Conservation (phyloP, 2,113 vertebrate genomes). For the Lagopus leucura region DNA sequence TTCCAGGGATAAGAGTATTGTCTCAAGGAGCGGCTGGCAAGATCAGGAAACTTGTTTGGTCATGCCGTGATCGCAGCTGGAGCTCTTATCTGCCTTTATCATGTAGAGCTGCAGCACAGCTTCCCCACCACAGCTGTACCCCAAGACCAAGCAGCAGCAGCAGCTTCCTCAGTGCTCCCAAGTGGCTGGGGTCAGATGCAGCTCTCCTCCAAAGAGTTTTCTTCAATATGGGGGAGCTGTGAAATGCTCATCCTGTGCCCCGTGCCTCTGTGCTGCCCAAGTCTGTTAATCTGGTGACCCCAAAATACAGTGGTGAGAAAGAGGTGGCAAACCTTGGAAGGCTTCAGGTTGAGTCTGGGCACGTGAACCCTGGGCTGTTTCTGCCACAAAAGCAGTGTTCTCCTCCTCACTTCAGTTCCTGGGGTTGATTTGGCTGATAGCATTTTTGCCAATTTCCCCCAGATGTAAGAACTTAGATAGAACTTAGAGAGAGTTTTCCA, state of each 20-base stretch:
- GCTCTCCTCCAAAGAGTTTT: not conserved
- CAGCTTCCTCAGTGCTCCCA: not conserved
- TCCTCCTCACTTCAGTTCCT: not conserved
- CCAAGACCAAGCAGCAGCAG: rapidly evolving
- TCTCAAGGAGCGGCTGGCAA: slow-evolving; percentile 57
- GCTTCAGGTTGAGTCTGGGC: not conserved
- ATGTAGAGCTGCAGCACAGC: not conserved
- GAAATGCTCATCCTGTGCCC: not conserved
- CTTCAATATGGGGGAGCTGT: not conserved
- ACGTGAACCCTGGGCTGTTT: not conserved
- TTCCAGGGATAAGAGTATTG: slow-evolving; percentile 60
- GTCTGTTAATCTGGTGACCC: not conserved
- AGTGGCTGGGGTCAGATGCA: not conserved
- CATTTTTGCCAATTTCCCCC: not conserved
- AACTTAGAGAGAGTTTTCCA: not conserved
- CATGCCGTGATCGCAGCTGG: slow-evolving; percentile 31
- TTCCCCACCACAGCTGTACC: not conserved
- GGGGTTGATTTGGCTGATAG: not conserved
- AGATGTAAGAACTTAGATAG: not conserved
- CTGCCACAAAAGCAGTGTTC: not conserved
- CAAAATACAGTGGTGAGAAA: not conserved
- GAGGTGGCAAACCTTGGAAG: not conserved
- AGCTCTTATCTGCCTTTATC: slow-evolving; percentile 35
- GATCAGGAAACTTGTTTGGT: slow-evolving; percentile 63
- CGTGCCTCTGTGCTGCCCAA: not conserved